A percentile compares a stretch with the other conserved stretches of the same genome.
Conservation (phyloP, 1,140 invertebrate genomes). For the Lerema accius region DNA sequence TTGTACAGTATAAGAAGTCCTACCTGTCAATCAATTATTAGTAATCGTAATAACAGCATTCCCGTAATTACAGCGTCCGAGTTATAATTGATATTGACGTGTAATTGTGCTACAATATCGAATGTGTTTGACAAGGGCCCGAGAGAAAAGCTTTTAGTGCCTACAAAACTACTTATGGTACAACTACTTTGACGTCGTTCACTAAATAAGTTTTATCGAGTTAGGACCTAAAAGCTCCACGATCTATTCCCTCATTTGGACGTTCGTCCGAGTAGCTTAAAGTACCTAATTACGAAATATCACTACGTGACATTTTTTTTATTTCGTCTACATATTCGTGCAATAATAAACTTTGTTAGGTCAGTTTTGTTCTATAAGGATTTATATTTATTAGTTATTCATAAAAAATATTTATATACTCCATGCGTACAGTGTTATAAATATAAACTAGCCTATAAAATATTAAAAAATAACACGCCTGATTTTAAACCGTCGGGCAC, state of each 20-base stretch:
- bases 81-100: conserved; percentile 1
- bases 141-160: conserved; percentile 16
- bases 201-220: conserved; percentile 26
- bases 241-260: conserved; percentile 21
- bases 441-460: too few species aligned
- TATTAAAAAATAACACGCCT: too few species aligned
- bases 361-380: too few species aligned
- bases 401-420: too few species aligned
- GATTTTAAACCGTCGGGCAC: too few species aligned
- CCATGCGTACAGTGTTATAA: too few species aligned
- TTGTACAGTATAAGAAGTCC: neutral
- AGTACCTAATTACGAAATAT: conserved; percentile 8
- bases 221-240: conserved; percentile 22
- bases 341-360: too few species aligned
- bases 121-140: neutral
- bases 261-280: conserved; percentile 7
- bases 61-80: neutral
- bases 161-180: conserved; percentile 17
- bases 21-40: neutral
- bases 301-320: too few species aligned
- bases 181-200: conserved; percentile 10
- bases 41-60: neutral
- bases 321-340: too few species aligned
- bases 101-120: neutral
- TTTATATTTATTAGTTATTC: too few species aligned